Base-by-base conservation (phyloP, 2,797 vertebrate genomes). In the Lateolabrax maculatus region DNA sequence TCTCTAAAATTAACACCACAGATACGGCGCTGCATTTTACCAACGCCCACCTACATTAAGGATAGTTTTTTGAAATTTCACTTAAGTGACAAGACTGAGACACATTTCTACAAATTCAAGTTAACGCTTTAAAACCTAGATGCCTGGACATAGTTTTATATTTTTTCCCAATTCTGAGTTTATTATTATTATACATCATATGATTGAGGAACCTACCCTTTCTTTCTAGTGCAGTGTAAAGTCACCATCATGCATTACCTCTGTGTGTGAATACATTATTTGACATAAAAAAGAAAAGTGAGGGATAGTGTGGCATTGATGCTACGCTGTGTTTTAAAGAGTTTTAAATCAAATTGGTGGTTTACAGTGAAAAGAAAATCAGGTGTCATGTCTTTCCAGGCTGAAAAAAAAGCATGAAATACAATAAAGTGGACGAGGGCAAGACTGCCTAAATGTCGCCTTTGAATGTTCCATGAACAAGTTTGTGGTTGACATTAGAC, bases 351-450 rank as follows among this genome's bases (percentile, higher is more conserved):
- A 70, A 6, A 31, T 46, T n/a, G n/a, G 29, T n/a, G 23, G 11
- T 44, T 52, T 39, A 12, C n/a, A 41, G 63, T 0, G 25, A 41
- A 11, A 23, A 18, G 49, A 27, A 48, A 39, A 43, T 6, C 8
- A 64, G 55, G 9, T 2, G 21, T 16, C 4, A 4, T n/a, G 7
- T 56, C 12, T 55, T 34, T 48, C 25, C 41, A 29, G 5, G 18
- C 29, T 60, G 46, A 76, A 67, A 29, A n/a, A 72, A 73, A 49
- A 55, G 31, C 27, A 52, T 23, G 4, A 43, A 34, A 60, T 60
- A 46, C 25, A 65, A 49, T 13, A 18, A 18, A 36, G 16, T 23
- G 13, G 13, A 36, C 34, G 21, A n/a, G n/a, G 4, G 0, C 15
- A 31, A 5, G 25, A n/a, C 21, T 2, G 19, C 6, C 31, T 55